Evolutionary conservation across 1,140 invertebrate species (phyloP).

Genomic region (Magallana angulata): DNA sequence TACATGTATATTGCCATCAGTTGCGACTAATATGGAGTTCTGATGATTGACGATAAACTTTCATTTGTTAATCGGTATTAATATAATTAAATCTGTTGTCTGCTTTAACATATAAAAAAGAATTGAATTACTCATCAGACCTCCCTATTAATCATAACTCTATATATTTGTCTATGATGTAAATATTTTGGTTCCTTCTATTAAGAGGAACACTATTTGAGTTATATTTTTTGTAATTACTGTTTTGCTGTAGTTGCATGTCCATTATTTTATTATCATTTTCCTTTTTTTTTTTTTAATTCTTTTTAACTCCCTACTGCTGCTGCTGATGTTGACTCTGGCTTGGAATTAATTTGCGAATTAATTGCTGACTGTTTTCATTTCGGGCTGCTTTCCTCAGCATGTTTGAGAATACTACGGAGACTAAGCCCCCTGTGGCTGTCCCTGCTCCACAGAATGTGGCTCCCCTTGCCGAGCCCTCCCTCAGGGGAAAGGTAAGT

Average conservation of each 20-base stretch:
- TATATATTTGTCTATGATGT: too few relatives aligned
- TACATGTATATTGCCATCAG: too few relatives aligned
- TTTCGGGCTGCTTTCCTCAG: constrained; percentile 15
- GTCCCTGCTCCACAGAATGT: not conserved
- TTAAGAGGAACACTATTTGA: not conserved
- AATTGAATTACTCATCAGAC: not conserved
- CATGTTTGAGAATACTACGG: constrained; percentile 21
- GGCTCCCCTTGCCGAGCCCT: not conserved
- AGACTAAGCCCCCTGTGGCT: not conserved
- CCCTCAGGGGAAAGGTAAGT: constrained; percentile 8
- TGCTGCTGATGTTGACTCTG: constrained; percentile 27
- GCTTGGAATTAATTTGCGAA: constrained; percentile 19
- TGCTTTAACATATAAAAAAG: not conserved
- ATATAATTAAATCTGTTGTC: not conserved
- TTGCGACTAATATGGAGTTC: not conserved
- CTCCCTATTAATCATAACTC: not conserved
- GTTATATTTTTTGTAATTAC: not conserved
- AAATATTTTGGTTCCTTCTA: not conserved
- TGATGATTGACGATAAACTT: not conserved
- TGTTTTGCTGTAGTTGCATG: not conserved
- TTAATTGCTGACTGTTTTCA: not conserved
- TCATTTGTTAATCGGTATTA: not conserved
- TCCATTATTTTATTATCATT: not conserved
- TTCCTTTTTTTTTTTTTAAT: constrained; percentile 19
- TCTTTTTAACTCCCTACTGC: not conserved